Percentiles rank a stretch among this genome's conserved stretches.
Conservation (phyloP, 2,888 invertebrate genomes). For the Agrochola litura region DNA sequence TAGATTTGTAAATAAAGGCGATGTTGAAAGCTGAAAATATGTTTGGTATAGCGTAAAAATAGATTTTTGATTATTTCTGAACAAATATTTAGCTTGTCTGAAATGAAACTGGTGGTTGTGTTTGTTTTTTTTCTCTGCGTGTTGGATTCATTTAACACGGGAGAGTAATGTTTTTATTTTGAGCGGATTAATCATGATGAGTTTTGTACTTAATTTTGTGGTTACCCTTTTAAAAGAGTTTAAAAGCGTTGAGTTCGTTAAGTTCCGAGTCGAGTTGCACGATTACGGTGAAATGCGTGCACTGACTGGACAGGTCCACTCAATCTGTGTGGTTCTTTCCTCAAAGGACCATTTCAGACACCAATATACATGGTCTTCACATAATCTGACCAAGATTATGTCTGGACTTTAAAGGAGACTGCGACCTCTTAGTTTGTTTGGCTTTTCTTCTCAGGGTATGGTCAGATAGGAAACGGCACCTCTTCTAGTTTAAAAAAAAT, state of each 20-base stretch:
- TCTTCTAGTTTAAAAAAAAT: too few species aligned
- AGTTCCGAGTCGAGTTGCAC: too few species aligned
- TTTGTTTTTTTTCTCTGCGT: not conserved
- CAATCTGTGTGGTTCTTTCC: too few species aligned
- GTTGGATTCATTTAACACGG: not conserved
- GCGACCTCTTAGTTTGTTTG: too few species aligned
- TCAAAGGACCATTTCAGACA: too few species aligned
- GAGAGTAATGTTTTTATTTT: slow-evolving; percentile 12
- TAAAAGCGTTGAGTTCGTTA: not conserved
- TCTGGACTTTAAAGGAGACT: too few species aligned
- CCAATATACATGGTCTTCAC: too few species aligned
- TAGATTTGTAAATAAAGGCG: slow-evolving; percentile 42
- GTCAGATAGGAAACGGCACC: too few species aligned
- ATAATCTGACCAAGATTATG: too few species aligned
- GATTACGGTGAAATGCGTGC: too few species aligned
- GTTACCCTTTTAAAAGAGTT: not conserved
- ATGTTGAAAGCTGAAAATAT: slow-evolving; percentile 28
- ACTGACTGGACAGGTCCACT: too few species aligned
- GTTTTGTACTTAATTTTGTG: not conserved
- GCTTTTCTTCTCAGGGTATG: too few species aligned
- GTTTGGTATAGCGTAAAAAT: slow-evolving; percentile 15
- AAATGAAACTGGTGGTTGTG: not conserved
- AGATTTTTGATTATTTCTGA: slow-evolving; percentile 9
- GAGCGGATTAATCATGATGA: not conserved
- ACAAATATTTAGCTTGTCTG: not conserved